Conservation (phyloP, 2,113 vertebrate species). For the Cynoglossus semilaevis region DNA sequence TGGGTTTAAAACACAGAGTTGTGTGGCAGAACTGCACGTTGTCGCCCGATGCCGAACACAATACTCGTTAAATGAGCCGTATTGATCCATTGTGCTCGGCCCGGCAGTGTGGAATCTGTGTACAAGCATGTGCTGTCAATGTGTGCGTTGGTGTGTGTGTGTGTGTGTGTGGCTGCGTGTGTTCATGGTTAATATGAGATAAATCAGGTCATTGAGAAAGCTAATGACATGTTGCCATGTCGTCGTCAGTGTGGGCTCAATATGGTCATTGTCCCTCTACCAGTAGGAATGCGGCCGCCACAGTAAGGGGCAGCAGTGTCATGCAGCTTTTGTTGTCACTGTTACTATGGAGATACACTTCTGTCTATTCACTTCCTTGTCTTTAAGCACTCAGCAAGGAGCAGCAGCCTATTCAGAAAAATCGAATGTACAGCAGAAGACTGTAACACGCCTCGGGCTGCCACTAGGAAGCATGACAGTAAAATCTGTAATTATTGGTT, state of each 20-base stretch:
- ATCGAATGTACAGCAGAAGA: slow-evolving; percentile 3
- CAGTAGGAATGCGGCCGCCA: slow-evolving; percentile 59
- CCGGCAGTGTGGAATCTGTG: slow-evolving; percentile 14
- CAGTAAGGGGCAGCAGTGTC: slow-evolving; percentile 55
- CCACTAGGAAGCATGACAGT: background rate
- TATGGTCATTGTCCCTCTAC: slow-evolving; percentile 66
- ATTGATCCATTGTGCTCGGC: slow-evolving; percentile 41
- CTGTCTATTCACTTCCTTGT: slow-evolving; percentile 32
- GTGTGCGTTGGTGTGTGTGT: slow-evolving; percentile 11
- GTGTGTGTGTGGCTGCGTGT: slow-evolving; percentile 12
- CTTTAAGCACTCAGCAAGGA: slow-evolving; percentile 14
- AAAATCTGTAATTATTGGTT: too few species aligned
- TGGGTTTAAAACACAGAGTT: too few species aligned
- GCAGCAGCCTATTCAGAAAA: slow-evolving; percentile 49
- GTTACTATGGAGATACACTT: slow-evolving; percentile 58
- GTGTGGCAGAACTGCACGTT: too few species aligned
- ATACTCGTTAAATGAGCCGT: slow-evolving; percentile 30
- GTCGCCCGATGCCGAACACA: slow-evolving; percentile 31
- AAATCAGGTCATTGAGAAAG: slow-evolving; percentile 68
- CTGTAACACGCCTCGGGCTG: background rate
- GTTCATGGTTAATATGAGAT: slow-evolving; percentile 57
- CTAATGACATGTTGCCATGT: slow-evolving; percentile 67
- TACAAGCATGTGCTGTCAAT: slow-evolving; percentile 21
- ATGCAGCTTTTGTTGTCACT: slow-evolving; percentile 53
- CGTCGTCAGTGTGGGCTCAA: slow-evolving; percentile 69